Evolutionary conservation across 2,797 vertebrate species (phyloP).

Genomic region (Sebastes jordani): DNA sequence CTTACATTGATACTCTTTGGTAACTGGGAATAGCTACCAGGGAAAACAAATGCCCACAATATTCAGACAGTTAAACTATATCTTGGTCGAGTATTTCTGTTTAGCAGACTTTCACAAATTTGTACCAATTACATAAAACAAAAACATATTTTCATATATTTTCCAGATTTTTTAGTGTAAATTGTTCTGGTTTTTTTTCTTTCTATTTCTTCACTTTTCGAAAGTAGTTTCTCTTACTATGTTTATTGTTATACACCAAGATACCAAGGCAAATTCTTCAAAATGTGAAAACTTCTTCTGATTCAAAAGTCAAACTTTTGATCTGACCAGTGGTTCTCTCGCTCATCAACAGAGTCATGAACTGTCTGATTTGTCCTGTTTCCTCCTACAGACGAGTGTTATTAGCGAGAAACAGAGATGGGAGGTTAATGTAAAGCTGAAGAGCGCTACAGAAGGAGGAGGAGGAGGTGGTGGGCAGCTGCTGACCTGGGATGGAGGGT

Average conservation of each 20-base stretch:
- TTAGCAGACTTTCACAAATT: not conserved
- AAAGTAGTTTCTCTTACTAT: not conserved
- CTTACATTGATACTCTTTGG: too few species aligned
- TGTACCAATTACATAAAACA: not conserved
- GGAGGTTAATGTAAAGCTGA: not conserved
- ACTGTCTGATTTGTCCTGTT: not conserved
- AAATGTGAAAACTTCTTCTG: not conserved
- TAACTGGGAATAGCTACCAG: too few species aligned
- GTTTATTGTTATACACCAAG: not conserved
- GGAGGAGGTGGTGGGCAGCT: conserved; percentile 28
- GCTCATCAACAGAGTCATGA: not conserved
- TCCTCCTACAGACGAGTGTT: not conserved
- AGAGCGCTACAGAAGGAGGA: not conserved
- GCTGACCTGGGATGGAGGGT: conserved; percentile 96
- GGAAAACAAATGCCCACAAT: not conserved
- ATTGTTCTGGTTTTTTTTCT: not conserved
- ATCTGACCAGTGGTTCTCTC: not conserved
- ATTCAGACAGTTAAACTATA: not conserved
- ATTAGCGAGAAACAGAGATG: not conserved
- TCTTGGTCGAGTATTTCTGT: not conserved
- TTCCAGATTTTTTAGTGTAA: not conserved
- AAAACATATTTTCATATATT: not conserved
- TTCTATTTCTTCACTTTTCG: not conserved
- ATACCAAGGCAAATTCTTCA: not conserved
- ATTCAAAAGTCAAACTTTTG: not conserved